phyloP scores from a whole-genome alignment of 1,140 invertebrate species.

The Papilio helenus region DNA sequence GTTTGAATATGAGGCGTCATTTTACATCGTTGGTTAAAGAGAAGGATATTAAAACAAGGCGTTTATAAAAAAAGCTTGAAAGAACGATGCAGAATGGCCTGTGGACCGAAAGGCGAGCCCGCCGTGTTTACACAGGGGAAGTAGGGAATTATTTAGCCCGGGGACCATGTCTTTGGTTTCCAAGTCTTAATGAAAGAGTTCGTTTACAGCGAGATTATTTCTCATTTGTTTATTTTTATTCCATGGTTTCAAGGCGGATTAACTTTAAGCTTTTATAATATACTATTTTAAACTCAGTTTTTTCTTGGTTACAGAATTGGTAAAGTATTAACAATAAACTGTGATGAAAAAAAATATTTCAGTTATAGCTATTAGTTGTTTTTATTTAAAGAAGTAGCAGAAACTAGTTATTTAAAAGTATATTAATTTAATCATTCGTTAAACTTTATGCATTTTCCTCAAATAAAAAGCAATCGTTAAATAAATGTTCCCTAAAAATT shows the following conservation, averaged over 20 bases:
- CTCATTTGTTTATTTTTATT: constrained; percentile 70
- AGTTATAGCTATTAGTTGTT: too few relatives aligned
- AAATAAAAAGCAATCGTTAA: background rate
- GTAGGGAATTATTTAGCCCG: constrained; percentile 58
- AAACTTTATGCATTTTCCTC: background rate
- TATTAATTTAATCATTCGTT: too few relatives aligned
- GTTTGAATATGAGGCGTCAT: constrained; percentile 33
- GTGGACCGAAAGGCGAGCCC: constrained; percentile 31
- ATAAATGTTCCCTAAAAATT: background rate
- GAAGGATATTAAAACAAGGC: constrained; percentile 38
- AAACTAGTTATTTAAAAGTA: too few relatives aligned
- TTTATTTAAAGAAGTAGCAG: too few relatives aligned
- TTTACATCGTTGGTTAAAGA: constrained; percentile 35
- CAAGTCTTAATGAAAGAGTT: constrained; percentile 74
- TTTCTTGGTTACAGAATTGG: background rate
- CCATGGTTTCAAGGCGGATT: constrained; percentile 45
- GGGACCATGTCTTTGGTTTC: constrained; percentile 62
- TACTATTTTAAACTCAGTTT: constrained; percentile 48
- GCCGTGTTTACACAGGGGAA: constrained; percentile 58
- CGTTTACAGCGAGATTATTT: constrained; percentile 69
- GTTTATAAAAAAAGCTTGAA: constrained; percentile 28
- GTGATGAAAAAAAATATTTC: too few relatives aligned
- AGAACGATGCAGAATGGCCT: constrained; percentile 9
- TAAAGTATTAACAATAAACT: too few relatives aligned
- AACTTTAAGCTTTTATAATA: constrained; percentile 56